Evolutionary conservation across 2,113 vertebrate genomes (phyloP), one percentile per base, ranked within the genome.

Genomic region (Dolichotis patagonum): DNA sequence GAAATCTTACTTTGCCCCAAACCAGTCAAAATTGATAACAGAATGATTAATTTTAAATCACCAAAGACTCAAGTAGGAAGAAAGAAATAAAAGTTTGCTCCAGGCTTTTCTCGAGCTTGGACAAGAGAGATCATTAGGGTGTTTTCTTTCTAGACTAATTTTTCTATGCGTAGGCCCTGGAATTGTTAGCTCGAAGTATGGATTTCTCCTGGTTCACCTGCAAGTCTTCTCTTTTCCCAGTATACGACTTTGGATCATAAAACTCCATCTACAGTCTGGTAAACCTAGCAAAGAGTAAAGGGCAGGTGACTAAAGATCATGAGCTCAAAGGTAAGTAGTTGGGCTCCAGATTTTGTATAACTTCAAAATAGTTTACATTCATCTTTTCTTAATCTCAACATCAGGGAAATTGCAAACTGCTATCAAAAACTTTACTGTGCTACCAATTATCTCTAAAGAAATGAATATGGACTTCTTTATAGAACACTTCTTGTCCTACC

Each of bases 281-380:
- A 9, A 62, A 38, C 5, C 63, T 7, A 30, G 60, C 6, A 41
- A 41, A 88, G 92, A 97, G 83, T 71, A 67, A 88, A 92, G 83
- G 60, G 52, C 28, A 32, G 62, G 65, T 62, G 95, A 91, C 52
- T 67, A 30, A 83, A 91, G 62, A 88, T 90, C 89, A 91, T 69
- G 69, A 95, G 75, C 56, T 69, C 92, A 97, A 94, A 92, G 69
- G 81, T 92, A 17, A 85, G 43, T 62, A 43, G 43, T 20, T 81
- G 24, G 41, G 38, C 26, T 84, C 54, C 58, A 87, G 49, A 91
- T 84, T 93, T 93, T 73, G 24, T 56, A 7, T 26, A 69, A 30
- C 22, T 84, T 17, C 3, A 65, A 92, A 54, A 32, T 43, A 69
- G 28, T 46, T 90, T 63, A 41, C 77, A 56, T 58, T 82, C 52